Evolutionary conservation across 2,888 invertebrate genomes (phyloP), one percentile per base, ranked within the genome.

Genomic region (Melikaiella ostensackeni): DNA sequence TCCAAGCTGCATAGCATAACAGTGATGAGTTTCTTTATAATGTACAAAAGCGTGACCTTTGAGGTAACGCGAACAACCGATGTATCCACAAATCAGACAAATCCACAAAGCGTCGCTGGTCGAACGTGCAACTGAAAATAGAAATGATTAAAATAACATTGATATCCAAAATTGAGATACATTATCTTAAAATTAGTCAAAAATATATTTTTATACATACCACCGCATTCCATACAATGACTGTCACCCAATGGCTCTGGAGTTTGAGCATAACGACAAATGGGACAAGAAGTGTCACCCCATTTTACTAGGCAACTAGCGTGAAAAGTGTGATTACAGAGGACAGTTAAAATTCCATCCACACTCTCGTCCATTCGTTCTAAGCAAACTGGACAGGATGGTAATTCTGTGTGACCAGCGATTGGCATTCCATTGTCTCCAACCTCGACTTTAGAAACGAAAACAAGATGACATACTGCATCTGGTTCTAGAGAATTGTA

Each of bases 351-450:
- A 81, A 99, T 97, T 16, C 99, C 98, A 90, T 99, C 98, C 16
- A 99, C 98, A 85, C 98, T 98, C 92, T 99, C 99, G 92, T 99
- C 99, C 99, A 98, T 97, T 79, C 98, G 95, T 92, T 99, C 99
- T 75, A 98, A 92, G 90, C 98, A 99, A 16, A 99, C 98, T 2
- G 99, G 98, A 91, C 99, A 99, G 6, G 97, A 98, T 19, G 99
- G 99, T 79, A 99, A 93, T 91, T 99, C 99, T 0, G 98, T 98
- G 89, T 98, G 97, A 0, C 96, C 96, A 8, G 95, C 92, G 0
- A 96, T 93, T 0, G 96, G 95, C 50, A 95, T 93, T 3, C 96
- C 97, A 90, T 96, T 95, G 21, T 96, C 94, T 2, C 96, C 95
- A 89, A 97, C 96, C 92, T 99, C 98, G 0, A 99, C 96, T 76